Base-by-base conservation (phyloP, 2,888 invertebrate species). In the Napeogenes inachia region DNA sequence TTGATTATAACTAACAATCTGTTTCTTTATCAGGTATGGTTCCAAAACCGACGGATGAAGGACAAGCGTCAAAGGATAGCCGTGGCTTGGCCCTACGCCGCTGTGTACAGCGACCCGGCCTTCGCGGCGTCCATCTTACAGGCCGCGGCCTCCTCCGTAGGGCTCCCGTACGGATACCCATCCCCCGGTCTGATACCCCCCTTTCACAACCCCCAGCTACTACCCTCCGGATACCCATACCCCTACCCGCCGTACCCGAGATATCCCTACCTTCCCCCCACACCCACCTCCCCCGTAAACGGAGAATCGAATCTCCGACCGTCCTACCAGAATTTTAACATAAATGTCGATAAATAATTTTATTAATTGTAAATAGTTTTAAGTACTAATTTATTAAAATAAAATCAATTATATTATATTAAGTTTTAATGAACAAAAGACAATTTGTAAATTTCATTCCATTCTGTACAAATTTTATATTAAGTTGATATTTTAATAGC, bases 1-100 rank as follows among this genome's bases (percentile, higher is more conserved):
- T 6, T 42, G 6, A n/a, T 21, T 30, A 2, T 50, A 50, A 30
- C 3, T 50, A 50, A 30, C 10, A n/a, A 50, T 50, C 3, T 30
- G 8, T 30, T 50, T 50, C n/a, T 50, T 50, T 70, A 47, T 85
- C 92, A 97, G 97, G 97, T 98, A 30, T 99, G 99, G 99, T 99
- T 99, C 83, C 98, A 98, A 92, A 98, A 98, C 82, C 92, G 98
- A 45, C 92, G 98, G 59, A 98, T 98, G 98, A 98, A 99, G 80
- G 99, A 99, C 90, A 99, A 99, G 77, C 93, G 99, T 0, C 99
- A 99, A 79, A 92, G 98, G 13, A 95, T 98, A 82, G 97, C 98
- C 0, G 94, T 98, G 71, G 95, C 97, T 0, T 99, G 99, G 98
- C 98, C 98, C 0, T 97, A 98, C 85, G 95, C 96, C 0, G 96